These are phyloP conservation scores for Pardosa pseudoannulata DNA, from an alignment of 2,888 invertebrate species.

Conservation along the genomic window DNA sequence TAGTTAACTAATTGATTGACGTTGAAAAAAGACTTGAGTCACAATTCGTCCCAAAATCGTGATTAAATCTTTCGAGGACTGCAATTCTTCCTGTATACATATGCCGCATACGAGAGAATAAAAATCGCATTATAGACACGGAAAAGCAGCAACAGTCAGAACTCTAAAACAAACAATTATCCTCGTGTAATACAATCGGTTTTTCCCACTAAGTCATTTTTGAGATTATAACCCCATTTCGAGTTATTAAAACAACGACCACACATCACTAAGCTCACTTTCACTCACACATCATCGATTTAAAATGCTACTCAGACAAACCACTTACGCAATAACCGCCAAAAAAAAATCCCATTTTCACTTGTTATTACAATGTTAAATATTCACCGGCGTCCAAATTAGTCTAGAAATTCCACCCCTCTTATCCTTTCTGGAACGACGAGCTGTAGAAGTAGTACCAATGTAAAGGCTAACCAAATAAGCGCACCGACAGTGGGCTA, in stretches of 20 bases:
- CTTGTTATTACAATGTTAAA: slow-evolving; percentile 1
- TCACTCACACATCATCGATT: background rate
- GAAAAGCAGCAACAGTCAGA: too few species aligned
- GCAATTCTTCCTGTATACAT: too few species aligned
- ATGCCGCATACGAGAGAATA: too few species aligned
- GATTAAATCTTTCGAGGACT: too few species aligned
- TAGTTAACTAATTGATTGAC: too few species aligned
- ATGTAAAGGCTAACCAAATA: slow-evolving; percentile 61
- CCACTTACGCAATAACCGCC: background rate
- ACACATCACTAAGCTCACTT: background rate
- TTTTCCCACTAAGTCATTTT: too few species aligned
- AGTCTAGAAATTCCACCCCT: slow-evolving; percentile 3
- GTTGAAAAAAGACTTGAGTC: too few species aligned
- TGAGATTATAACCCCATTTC: background rate
- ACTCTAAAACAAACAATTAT: too few species aligned
- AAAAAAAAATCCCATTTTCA: background rate
- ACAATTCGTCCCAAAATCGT: too few species aligned
- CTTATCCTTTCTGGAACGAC: background rate
- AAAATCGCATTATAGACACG: too few species aligned
- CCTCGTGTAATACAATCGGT: too few species aligned
- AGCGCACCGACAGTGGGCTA: slow-evolving; percentile 47
- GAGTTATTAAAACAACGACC: background rate
- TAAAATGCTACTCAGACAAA: background rate
- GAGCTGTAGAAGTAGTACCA: slow-evolving; percentile 52
- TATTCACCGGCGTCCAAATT: background rate